Percentiles rank a stretch among this genome's conserved stretches.
Conservation (phyloP, 2,113 vertebrate genomes). For the Nibea coibor region DNA sequence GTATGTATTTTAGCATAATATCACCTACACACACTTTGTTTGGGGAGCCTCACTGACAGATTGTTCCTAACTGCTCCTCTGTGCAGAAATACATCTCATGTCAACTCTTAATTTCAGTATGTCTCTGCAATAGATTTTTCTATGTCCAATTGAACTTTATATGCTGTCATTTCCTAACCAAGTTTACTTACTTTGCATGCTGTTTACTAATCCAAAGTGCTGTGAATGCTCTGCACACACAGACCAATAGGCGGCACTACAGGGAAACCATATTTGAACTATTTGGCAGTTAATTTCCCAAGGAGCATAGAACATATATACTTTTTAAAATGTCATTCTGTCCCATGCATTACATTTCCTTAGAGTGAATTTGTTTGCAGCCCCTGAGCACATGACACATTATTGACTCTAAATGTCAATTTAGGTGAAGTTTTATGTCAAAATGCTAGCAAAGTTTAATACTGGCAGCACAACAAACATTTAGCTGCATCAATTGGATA, state of each 20-base stretch:
- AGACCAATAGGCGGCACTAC: conserved; percentile 6
- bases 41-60: no score
- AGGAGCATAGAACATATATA: no score
- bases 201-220: neutral
- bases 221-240: neutral
- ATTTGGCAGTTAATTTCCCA: neutral
- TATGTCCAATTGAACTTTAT: no score
- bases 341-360: neutral
- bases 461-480: neutral
- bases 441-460: neutral
- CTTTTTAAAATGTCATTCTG: neutral
- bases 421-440: neutral
- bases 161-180: no score
- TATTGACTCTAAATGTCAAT: neutral
- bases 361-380: neutral
- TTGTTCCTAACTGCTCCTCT: no score
- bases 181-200: no score
- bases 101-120: no score
- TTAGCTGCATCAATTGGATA: neutral
- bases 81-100: no score
- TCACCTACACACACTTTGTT: no score
- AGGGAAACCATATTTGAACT: neutral
- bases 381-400: neutral
- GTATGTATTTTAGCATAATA: no score
- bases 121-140: no score